Percentiles rank a stretch among this genome's conserved stretches.
phyloP scores from a whole-genome alignment of 2,113 vertebrate species.

The Ciconia boyciana region DNA sequence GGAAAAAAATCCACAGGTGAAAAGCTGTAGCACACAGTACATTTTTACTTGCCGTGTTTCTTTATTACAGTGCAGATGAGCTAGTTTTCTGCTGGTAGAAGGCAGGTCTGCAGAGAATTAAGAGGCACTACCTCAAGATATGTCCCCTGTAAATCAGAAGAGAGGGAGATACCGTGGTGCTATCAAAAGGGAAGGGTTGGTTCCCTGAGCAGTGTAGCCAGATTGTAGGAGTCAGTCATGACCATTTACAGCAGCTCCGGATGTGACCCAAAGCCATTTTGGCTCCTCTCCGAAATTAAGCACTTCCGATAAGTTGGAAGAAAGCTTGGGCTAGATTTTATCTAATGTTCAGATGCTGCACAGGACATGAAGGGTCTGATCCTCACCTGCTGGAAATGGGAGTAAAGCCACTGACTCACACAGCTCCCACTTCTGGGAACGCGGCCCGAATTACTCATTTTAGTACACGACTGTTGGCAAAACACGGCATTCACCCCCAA shows the following conservation, averaged over 20 bases:
- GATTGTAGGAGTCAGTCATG: neutral
- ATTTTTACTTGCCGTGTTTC: neutral
- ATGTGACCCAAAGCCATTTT: neutral
- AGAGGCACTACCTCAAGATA: neutral
- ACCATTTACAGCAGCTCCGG: neutral
- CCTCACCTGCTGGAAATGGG: conserved; percentile 18
- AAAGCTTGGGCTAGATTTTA: neutral
- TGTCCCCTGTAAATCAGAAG: neutral
- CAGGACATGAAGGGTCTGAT: neutral
- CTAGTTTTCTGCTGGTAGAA: neutral
- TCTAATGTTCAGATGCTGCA: neutral
- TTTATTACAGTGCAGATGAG: neutral
- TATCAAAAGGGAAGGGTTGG: neutral
- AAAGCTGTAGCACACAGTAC: neutral
- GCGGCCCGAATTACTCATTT: neutral
- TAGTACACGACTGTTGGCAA: conserved; percentile 5
- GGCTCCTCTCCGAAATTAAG: neutral
- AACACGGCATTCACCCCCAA: conserved; percentile 45
- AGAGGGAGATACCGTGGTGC: neutral
- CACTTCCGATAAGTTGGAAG: neutral
- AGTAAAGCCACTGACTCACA: neutral
- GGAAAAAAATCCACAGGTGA: neutral
- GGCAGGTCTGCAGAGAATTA: neutral
- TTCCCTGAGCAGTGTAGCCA: neutral
- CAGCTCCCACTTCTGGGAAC: conserved; percentile 16